These are phyloP conservation scores for Glyptemys insculpta DNA, from an alignment of 2,797 vertebrate genomes.

Conservation along the genomic window DNA sequence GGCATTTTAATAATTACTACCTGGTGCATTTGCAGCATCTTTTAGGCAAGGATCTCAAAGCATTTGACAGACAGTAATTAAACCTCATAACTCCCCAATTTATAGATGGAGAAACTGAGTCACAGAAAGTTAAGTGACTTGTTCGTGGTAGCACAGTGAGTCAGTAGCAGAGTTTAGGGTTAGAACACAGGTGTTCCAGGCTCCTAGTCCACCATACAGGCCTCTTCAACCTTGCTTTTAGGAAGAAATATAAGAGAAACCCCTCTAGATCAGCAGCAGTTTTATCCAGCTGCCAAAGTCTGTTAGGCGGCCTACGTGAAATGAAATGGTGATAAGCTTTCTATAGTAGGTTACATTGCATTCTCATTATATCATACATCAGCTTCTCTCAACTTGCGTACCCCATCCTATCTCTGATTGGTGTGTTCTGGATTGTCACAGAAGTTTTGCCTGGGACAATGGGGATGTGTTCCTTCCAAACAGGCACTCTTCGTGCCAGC, in stretches of 20 bases:
- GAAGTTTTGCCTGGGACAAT: not conserved
- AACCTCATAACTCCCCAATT: constrained; percentile 70
- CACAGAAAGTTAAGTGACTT: constrained; percentile 65
- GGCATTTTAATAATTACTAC: constrained; percentile 9
- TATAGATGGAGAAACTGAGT: constrained; percentile 74
- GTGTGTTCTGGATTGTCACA: not conserved
- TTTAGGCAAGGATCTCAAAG: constrained; percentile 62
- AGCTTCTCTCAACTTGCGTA: not conserved
- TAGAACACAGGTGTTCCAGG: not conserved
- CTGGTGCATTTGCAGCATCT: constrained; percentile 64
- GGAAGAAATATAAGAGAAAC: not conserved
- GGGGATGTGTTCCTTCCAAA: not conserved
- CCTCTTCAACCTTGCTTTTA: not conserved
- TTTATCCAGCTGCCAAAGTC: not conserved
- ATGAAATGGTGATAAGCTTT: not conserved
- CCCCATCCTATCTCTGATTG: not conserved
- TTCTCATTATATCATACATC: not conserved
- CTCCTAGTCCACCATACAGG: not conserved
- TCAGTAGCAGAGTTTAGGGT: constrained; percentile 50
- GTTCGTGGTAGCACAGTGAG: constrained; percentile 49
- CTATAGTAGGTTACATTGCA: not conserved
- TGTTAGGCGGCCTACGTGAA: accelerated
- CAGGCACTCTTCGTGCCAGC: not conserved
- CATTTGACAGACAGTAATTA: constrained; percentile 70
- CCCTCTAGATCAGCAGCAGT: not conserved